Conservation (phyloP, 1,140 invertebrate genomes). For the Campodea augens region DNA sequence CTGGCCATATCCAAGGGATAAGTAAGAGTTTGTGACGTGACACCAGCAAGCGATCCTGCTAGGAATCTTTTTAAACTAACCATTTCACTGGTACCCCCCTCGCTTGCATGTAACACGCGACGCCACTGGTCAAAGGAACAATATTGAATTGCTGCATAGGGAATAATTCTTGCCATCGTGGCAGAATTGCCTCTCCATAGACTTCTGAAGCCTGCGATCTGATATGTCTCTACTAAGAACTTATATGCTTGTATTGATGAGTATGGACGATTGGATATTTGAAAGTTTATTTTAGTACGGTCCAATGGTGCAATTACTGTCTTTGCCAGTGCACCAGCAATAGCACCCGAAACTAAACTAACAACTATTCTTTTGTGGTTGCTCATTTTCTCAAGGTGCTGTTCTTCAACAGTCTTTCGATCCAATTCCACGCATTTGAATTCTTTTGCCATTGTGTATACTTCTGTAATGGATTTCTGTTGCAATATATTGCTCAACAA, state of each 20-base stretch:
- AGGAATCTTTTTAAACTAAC: slow-evolving; percentile 38
- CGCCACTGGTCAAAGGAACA: slow-evolving; percentile 94
- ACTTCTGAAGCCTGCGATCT: slow-evolving; percentile 53
- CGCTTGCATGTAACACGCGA: slow-evolving; percentile 39
- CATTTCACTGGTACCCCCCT: slow-evolving; percentile 28
- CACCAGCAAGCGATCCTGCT: slow-evolving; percentile 80
- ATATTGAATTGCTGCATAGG: slow-evolving; percentile 95
- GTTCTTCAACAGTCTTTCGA: no score
- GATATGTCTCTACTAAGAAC: slow-evolving; percentile 52
- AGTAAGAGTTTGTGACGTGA: slow-evolving; percentile 79
- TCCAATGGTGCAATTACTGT: slow-evolving; percentile 91
- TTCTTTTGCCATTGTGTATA: no score
- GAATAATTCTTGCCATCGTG: slow-evolving; percentile 89
- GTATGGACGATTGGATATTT: slow-evolving; percentile 51
- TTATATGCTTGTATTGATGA: slow-evolving; percentile 51
- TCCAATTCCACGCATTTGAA: no score
- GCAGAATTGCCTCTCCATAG: slow-evolving; percentile 95
- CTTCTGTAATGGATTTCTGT: no score
- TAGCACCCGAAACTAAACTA: slow-evolving; percentile 57
- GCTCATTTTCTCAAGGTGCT: no score
- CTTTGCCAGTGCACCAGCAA: slow-evolving; percentile 87
- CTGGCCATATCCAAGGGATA: slow-evolving; percentile 93
- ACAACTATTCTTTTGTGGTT: slow-evolving; percentile 38
- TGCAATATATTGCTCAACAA: no score
- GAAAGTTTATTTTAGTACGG: slow-evolving; percentile 95